phyloP scores from a whole-genome alignment of 92 coral and sea anemone genomes.

The Isaurus tuberculatus region DNA sequence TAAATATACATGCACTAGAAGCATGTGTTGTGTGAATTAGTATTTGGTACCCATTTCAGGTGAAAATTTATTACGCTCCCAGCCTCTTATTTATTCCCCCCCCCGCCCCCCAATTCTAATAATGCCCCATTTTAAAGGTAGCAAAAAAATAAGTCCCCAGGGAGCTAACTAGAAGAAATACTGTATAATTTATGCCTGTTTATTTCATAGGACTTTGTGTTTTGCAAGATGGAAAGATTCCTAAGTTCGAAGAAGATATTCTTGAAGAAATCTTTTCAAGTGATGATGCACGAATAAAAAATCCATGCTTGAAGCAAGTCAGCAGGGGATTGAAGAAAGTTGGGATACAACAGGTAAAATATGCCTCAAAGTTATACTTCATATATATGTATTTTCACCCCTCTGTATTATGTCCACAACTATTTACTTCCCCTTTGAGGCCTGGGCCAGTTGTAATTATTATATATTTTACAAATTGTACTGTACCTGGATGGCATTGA shows the following conservation, averaged over 20 bases:
- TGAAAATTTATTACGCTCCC: neutral
- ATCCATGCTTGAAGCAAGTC: constrained; percentile 39
- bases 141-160: no score
- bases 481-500: neutral
- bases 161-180: neutral
- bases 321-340: constrained; percentile 44
- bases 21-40: no score
- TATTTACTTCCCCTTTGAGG: neutral
- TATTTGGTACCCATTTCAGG: neutral
- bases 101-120: neutral
- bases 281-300: constrained; percentile 13
- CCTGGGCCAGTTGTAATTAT: neutral
- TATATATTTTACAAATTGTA: neutral
- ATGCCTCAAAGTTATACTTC: constrained; percentile 1
- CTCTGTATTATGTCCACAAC: neutral
- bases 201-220: constrained; percentile 51
- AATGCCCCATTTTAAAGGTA: neutral
- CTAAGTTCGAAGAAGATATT: constrained; percentile 39
- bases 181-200: neutral
- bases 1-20: constrained; percentile 11
- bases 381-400: constrained; percentile 26
- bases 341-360: constrained; percentile 49
- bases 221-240: constrained; percentile 64
- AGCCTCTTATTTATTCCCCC: neutral
- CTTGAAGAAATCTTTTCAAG: constrained; percentile 42